These are phyloP conservation scores for Melinopterus prodromus DNA, from an alignment of 2,888 invertebrate species.

Conservation along the genomic window DNA sequence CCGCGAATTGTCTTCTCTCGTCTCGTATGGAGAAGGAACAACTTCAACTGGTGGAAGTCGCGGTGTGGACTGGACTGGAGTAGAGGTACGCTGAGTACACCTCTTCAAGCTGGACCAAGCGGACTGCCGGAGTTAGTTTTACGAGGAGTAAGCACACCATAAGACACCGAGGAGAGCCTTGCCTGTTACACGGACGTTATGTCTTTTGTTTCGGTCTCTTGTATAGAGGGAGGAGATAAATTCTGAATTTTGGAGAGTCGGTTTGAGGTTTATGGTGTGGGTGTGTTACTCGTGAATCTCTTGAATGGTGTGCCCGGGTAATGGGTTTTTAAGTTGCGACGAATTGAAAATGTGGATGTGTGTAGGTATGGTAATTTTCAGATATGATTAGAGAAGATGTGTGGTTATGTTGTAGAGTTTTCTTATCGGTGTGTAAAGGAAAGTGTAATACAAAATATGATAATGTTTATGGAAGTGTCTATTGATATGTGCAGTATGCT, in stretches of 20 bases:
- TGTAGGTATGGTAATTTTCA: not conserved
- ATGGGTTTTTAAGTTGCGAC: not conserved
- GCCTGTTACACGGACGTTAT: not conserved
- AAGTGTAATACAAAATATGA: too few relatives aligned
- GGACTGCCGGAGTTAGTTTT: not conserved
- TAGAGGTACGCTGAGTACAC: slow-evolving; percentile 4
- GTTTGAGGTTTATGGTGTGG: not conserved
- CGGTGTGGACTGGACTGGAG: not conserved
- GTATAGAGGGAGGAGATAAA: not conserved
- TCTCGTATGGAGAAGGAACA: not conserved
- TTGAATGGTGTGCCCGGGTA: not conserved
- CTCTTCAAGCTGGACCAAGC: not conserved
- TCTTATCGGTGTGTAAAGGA: too few relatives aligned
- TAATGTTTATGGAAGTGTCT: too few relatives aligned
- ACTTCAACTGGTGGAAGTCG: not conserved
- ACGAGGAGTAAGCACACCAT: not conserved
- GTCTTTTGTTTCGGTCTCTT: not conserved
- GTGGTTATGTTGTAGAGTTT: not conserved
- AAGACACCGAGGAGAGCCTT: not conserved
- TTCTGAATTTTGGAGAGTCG: not conserved
- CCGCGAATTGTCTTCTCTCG: not conserved
- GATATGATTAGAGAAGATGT: not conserved
- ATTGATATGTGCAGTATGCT: too few relatives aligned
- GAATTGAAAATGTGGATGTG: not conserved
- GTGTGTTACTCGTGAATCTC: not conserved